Conservation (phyloP, 2,888 invertebrate genomes). For the Andrena hattorfiana region DNA sequence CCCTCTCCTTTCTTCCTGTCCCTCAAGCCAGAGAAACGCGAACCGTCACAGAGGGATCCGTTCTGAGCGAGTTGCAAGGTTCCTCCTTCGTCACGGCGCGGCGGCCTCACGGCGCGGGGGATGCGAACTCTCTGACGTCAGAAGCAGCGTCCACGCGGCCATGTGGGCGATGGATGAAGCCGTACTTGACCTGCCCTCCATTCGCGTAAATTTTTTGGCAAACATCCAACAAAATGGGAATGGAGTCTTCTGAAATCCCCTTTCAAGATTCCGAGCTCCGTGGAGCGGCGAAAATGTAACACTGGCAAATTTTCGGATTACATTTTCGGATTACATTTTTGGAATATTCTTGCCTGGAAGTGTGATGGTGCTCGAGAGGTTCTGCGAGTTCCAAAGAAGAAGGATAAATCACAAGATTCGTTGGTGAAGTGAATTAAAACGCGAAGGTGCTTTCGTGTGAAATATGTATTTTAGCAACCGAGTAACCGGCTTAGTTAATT, state of each 20-base stretch:
- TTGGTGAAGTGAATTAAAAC: not conserved
- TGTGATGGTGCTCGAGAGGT: not conserved
- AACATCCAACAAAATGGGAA: not conserved
- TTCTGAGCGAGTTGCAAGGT: not conserved
- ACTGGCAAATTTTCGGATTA: not conserved
- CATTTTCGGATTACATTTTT: not conserved
- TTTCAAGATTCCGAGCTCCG: not conserved
- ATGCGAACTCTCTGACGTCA: conserved; percentile 21
- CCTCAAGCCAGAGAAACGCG: not conserved
- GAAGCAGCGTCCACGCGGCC: conserved; percentile 11
- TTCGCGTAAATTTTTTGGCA: conserved; percentile 1
- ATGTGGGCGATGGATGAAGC: conserved; percentile 48
- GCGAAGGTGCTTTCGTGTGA: not conserved
- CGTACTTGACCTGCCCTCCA: conserved; percentile 52
- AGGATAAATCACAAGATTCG: too few relatives aligned
- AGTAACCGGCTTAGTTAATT: conserved; percentile 22
- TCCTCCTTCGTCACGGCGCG: conserved; percentile 17
- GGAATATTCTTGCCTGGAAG: not conserved
- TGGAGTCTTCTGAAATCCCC: not conserved
- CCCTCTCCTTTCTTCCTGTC: conserved; percentile 1
- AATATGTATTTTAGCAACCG: conserved; percentile 9
- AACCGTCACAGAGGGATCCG: not conserved
- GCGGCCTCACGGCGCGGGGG: not conserved
- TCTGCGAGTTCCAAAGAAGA: not conserved
- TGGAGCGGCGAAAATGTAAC: not conserved